These are phyloP conservation scores for Cygnus olor DNA, from an alignment of 2,797 vertebrate species.

Conservation along the genomic window DNA sequence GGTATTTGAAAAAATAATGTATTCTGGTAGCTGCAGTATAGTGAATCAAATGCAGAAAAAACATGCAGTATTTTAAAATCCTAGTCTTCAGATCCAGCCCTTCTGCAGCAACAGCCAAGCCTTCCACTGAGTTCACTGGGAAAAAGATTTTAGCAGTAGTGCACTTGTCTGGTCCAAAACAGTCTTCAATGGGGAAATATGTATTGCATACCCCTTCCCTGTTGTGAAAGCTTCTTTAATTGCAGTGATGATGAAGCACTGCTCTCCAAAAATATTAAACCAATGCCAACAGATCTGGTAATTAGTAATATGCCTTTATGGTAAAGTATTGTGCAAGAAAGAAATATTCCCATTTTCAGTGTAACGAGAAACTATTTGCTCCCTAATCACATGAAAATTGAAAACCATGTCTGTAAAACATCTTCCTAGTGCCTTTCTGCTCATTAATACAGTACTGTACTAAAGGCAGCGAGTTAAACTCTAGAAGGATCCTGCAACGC, in stretches of 20 bases:
- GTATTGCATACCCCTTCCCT: neutral
- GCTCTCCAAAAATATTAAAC: slow-evolving; percentile 54
- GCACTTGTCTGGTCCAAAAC: slow-evolving; percentile 32
- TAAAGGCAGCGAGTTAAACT: neutral
- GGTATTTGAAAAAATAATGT: slow-evolving; percentile 14
- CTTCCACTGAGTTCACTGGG: neutral
- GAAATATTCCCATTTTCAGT: slow-evolving; percentile 43
- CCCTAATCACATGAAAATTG: slow-evolving; percentile 39
- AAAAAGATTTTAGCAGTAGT: neutral
- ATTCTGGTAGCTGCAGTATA: slow-evolving; percentile 9
- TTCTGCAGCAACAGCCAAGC: slow-evolving; percentile 12
- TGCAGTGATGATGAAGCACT: slow-evolving; percentile 2
- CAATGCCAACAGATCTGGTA: slow-evolving; percentile 5
- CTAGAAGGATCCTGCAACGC: slow-evolving; percentile 37
- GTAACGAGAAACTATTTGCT: slow-evolving; percentile 3
- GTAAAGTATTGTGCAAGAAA: slow-evolving; percentile 23
- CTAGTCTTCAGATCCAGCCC: neutral
- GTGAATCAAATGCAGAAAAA: neutral
- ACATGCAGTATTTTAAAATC: neutral
- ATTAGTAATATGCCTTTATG: slow-evolving; percentile 43
- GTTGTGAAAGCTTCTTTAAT: slow-evolving; percentile 41
- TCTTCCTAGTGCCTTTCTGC: neutral
- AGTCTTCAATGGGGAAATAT: slow-evolving; percentile 3
- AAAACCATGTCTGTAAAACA: slow-evolving; percentile 28
- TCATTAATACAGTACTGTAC: neutral